Base-by-base conservation (phyloP, 1,140 invertebrate species). In the Hyles vespertilio region DNA sequence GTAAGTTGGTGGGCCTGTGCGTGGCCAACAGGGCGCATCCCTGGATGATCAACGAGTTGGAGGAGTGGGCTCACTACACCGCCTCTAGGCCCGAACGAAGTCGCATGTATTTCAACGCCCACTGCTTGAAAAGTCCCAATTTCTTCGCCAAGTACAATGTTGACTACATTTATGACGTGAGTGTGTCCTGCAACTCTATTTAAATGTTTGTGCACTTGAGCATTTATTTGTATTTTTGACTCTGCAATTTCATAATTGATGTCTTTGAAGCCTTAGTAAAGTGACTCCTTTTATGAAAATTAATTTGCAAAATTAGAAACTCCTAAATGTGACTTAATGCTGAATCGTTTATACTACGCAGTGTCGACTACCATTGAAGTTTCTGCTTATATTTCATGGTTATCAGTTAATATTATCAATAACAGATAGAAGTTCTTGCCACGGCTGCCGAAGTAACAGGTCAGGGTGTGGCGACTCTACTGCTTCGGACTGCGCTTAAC, bases 21-120 rank as follows among this genome's bases (percentile, higher is more conserved):
- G 74, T 82, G 3, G 73, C 66, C 49, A 77, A 80, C 57, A 84
- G 74, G 61, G 61, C 77, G 3, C 81, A 65, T 44, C 77, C 84
- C 0, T 85, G 82, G 84, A 72, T 67, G 56, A 60, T 70, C 0
- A 62, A 65, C 8, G 82, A 85, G 65, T 65, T 85, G 2, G 78
- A 84, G 43, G 77, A 87, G 32, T 84, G 82, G 82, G 84, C 75
- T 0, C 79, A 82, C 53, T 69, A 53, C 56, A 85, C 82, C 0
- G 6, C 33, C 9, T 70, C 68, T 3, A 63, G 51, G 9, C 77
- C 84, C 0, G 84, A 85, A 54, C 56, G 71, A 5, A 58, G 78
- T 36, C 64, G 74, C 4, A 81, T 85, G 78, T 87, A 81, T 57
- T 85, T 87, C 69, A 61, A 51, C 5, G 80, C 84, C 0, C 80